phyloP scores from a whole-genome alignment of 2,113 vertebrate species.

The Hirundichthys speculiger region DNA sequence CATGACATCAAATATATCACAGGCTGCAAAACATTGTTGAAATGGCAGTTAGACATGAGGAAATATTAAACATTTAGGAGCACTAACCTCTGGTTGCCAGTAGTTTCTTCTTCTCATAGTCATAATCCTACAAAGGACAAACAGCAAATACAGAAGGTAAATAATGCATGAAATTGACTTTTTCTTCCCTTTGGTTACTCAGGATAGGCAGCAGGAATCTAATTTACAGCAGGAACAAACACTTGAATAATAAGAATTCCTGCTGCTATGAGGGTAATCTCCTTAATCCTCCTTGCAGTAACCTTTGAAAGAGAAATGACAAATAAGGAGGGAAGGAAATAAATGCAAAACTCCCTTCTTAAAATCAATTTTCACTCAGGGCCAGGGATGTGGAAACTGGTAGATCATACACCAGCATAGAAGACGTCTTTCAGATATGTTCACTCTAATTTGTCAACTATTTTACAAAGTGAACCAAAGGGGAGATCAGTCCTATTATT shows the following conservation, averaged over 20 bases:
- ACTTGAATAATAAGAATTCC: constrained; percentile 18
- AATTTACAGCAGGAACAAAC: constrained; percentile 42
- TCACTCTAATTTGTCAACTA: constrained; percentile 5
- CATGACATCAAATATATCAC: too few species aligned
- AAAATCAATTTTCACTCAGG: constrained; percentile 13
- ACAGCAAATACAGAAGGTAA: constrained; percentile 52
- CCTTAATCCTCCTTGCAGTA: constrained; percentile 36
- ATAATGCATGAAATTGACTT: constrained; percentile 64
- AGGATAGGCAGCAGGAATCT: constrained; percentile 24
- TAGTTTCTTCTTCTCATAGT: constrained; percentile 84
- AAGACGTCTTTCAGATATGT: constrained; percentile 22
- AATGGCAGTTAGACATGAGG: constrained; percentile 6
- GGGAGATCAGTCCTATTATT: not conserved
- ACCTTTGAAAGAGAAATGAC: constrained; percentile 32
- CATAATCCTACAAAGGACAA: constrained; percentile 75
- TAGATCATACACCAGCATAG: constrained; percentile 5
- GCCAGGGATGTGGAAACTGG: constrained; percentile 19
- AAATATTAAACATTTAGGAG: constrained; percentile 44
- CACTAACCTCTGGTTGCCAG: constrained; percentile 80
- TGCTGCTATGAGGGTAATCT: constrained; percentile 36
- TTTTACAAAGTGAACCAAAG: not conserved
- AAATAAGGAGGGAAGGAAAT: constrained; percentile 25
- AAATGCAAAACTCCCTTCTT: constrained; percentile 21
- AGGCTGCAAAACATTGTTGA: constrained; percentile 11
- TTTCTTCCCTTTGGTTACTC: constrained; percentile 22